These are phyloP conservation scores for Phaedon cochleariae DNA, from an alignment of 2,888 invertebrate genomes.

Conservation along the genomic window DNA sequence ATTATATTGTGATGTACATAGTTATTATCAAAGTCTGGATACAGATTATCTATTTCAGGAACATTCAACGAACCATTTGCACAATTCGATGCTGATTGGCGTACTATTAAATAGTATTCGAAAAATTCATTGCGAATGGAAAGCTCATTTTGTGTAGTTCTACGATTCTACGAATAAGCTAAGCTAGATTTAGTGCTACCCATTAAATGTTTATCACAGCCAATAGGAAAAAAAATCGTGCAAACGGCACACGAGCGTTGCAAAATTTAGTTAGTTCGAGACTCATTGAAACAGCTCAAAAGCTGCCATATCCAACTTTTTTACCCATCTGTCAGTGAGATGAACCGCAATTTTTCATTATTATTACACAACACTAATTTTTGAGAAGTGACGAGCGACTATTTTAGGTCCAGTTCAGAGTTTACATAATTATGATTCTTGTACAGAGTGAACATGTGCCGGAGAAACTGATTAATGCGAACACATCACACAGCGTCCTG, in stretches of 20 bases:
- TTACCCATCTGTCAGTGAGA: conserved; percentile 49
- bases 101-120: conserved; percentile 12
- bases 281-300: conserved; percentile 15
- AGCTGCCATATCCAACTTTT: conserved; percentile 33
- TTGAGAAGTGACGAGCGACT: conserved; percentile 58
- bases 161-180: conserved; percentile 9
- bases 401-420: conserved; percentile 49
- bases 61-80: conserved; percentile 24
- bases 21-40: no score
- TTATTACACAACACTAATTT: conserved; percentile 59
- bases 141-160: conserved; percentile 22
- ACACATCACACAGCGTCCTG: conserved; percentile 42
- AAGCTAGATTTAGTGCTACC: conserved; percentile 24
- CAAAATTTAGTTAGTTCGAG: conserved; percentile 32
- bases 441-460: conserved; percentile 45
- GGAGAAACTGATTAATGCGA: conserved; percentile 33
- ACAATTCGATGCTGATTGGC: conserved; percentile 24
- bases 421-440: conserved; percentile 50
- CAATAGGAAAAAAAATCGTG: conserved; percentile 22
- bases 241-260: conserved; percentile 21
- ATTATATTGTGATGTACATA: no score
- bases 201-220: conserved; percentile 17
- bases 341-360: conserved; percentile 56
- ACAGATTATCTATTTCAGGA: neutral
- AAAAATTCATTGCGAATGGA: conserved; percentile 19